Conservation (phyloP, 2,888 invertebrate species). For the Drosophila histrio region DNA sequence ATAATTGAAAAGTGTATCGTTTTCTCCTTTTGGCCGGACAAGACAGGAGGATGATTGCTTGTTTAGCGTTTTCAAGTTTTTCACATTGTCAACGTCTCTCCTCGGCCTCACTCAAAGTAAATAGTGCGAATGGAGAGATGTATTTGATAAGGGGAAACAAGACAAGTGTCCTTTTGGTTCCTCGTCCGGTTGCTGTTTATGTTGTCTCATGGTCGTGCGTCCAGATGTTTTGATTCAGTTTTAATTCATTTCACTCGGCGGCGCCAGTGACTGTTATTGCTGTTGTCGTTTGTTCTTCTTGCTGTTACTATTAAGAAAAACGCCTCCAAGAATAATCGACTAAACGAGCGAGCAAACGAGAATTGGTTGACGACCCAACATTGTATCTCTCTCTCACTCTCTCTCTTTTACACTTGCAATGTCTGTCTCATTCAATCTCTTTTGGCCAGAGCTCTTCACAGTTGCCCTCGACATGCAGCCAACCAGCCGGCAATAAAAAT, state of each 20-base stretch:
- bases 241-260: conserved; percentile 79
- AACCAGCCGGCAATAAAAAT: conserved; percentile 82
- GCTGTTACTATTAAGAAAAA: conserved; percentile 77
- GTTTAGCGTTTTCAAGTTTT: conserved; percentile 14
- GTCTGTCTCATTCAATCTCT: conserved; percentile 6
- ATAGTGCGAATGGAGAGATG: conserved; percentile 30
- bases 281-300: conserved; percentile 56
- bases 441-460: neutral
- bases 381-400: neutral
- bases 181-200: conserved; percentile 46
- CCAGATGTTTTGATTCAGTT: conserved; percentile 83
- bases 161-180: conserved; percentile 16
- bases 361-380: conserved; percentile 45
- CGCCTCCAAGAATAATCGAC: conserved; percentile 79
- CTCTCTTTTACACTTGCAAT: neutral
- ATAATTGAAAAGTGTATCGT: conserved; percentile 14
- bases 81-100: conserved; percentile 23
- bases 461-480: conserved; percentile 64
- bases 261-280: conserved; percentile 68
- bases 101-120: conserved; percentile 30
- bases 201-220: conserved; percentile 71
- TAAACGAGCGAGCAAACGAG: conserved; percentile 73
- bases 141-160: neutral
- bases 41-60: conserved; percentile 3
- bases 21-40: neutral